Evolutionary conservation across 92 coral and sea anemone species (phyloP).

Genomic region (Epizoanthus rinbou): DNA sequence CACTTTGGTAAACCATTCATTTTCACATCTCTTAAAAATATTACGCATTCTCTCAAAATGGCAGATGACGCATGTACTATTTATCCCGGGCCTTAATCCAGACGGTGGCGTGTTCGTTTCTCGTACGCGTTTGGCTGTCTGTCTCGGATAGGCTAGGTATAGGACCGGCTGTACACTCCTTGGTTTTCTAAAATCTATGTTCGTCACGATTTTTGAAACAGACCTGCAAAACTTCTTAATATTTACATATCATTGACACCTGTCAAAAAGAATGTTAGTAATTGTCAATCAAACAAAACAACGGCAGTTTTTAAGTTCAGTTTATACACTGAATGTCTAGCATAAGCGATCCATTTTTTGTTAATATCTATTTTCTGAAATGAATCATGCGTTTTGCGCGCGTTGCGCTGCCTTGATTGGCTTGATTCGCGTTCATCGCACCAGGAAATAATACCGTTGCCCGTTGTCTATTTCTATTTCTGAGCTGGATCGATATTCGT

Average conservation of each 20-base stretch:
- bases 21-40: background rate
- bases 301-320: background rate
- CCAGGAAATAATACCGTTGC: background rate
- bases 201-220: too few species aligned
- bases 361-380: background rate
- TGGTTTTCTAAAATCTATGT: too few species aligned
- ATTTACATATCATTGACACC: background rate
- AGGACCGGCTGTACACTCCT: background rate
- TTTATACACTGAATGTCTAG: background rate
- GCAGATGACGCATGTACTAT: background rate
- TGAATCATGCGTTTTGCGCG: background rate
- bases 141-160: background rate
- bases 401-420: too few species aligned
- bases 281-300: background rate
- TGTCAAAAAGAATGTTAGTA: background rate
- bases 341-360: background rate
- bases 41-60: background rate
- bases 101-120: background rate
- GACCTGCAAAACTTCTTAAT: background rate
- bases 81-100: too few species aligned
- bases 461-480: too few species aligned
- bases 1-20: too few species aligned
- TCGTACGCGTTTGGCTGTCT: background rate
- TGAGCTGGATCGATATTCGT: too few species aligned
- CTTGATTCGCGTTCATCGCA: background rate